A percentile compares a stretch with the other conserved stretches of the same genome.
Evolutionary conservation across 2,797 vertebrate genomes (phyloP).

Genomic region (Argyrosomus regius): DNA sequence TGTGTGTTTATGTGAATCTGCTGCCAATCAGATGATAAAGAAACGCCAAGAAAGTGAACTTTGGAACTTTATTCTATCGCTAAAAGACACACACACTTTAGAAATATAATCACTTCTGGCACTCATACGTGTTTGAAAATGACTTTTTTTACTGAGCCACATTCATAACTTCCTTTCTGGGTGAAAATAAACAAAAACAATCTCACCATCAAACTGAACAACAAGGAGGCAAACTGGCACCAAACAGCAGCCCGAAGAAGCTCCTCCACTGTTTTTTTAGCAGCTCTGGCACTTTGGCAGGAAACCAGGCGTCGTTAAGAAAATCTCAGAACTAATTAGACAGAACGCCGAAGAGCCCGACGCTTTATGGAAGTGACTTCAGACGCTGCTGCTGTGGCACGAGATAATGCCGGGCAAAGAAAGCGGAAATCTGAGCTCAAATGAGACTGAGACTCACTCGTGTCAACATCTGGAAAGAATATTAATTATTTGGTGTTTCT

Average conservation of each 20-base stretch:
- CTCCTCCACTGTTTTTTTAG: not conserved
- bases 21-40: conserved; percentile 43
- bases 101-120: conserved; percentile 3
- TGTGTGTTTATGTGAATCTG: conserved; percentile 4
- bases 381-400: not conserved
- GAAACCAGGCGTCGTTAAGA: conserved; percentile 29
- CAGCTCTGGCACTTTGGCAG: conserved; percentile 17
- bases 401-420: conserved; percentile 12
- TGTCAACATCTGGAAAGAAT: not conserved
- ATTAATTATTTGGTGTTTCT: not conserved
- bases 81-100: conserved; percentile 18
- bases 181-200: not conserved
- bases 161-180: not conserved
- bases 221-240: not conserved
- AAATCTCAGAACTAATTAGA: conserved; percentile 47
- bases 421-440: not conserved
- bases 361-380: conserved; percentile 3
- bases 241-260: not conserved
- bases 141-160: conserved; percentile 1
- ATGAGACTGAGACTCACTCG: not conserved
- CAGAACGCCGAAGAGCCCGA: not conserved
- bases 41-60: conserved; percentile 26
- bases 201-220: not conserved
- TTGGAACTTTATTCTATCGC: conserved; percentile 26
- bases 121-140: conserved; percentile 2